Evolutionary conservation across 1,140 invertebrate species (phyloP), one percentile per base, ranked within the genome.

Genomic region (Plutomurus gul): DNA sequence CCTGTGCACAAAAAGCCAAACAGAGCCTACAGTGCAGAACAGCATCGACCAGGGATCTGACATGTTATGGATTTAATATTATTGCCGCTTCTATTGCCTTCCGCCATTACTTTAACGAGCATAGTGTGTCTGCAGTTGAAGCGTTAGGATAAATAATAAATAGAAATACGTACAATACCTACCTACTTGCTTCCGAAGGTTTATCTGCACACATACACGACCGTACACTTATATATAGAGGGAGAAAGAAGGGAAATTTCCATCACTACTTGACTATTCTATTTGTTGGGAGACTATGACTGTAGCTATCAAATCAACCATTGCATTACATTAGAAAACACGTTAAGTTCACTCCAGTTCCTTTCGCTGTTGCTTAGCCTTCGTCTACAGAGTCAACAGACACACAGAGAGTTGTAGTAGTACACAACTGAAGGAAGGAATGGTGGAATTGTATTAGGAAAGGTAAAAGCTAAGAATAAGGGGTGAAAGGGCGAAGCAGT

Each of bases 41-140:
- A 33, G 56, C 30, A 65, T 65, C 56, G 56, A 65, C 30, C 56
- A 30, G 56, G 27, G 56, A 65, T 65, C 56, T 65, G 56, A 30
- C 56, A 65, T 65, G 56, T 65, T 65, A 65, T 65, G 56, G 56
- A 65, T 65, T 65, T 65, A 65, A 65, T 65, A 65, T 65, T 65
- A 65, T 65, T 65, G 56, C 56, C 56, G 56, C 56, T 65, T 30
- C 56, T 65, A 65, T 65, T 65, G 56, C 56, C 56, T 65, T 30
- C 56, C 16, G 56, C 56, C 56, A 65, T 65, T 65, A 65, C 56
- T 65, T 65, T 65, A 65, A 65, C 56, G 56, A 65, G 30, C 27
- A 13, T 65, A n/a, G 56, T 65, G 56, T 65, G 56, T 65, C 56
- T 65, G 56, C 56, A 65, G 56, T 65, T 65, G 56, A 65, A 65